Evolutionary conservation across 2,888 invertebrate species (phyloP).

Genomic region (Ophioninae sp.): DNA sequence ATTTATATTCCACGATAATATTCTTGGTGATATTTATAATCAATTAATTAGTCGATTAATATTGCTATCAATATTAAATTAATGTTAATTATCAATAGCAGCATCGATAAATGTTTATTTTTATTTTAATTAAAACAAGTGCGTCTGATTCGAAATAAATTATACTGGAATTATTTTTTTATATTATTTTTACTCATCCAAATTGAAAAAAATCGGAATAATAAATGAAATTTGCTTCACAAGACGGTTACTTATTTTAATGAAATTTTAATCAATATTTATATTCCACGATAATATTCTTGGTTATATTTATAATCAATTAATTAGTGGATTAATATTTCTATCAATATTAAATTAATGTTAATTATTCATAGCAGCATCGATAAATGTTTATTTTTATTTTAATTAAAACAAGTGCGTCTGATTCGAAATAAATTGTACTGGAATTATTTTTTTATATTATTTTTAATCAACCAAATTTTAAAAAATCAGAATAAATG

Average conservation of each 20-base stretch:
- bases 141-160: background rate
- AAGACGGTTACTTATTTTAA: background rate
- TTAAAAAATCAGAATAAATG: background rate
- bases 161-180: background rate
- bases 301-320: background rate
- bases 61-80: background rate
- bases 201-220: background rate
- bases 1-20: background rate
- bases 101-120: too few relatives aligned
- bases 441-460: background rate
- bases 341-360: too few relatives aligned
- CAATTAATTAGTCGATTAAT: background rate
- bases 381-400: too few relatives aligned
- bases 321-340: background rate
- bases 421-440: background rate
- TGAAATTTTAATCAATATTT: background rate
- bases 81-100: too few relatives aligned
- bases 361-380: too few relatives aligned
- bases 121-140: too few relatives aligned
- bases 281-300: background rate
- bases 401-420: background rate
- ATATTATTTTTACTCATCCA: background rate
- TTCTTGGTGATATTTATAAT: background rate
- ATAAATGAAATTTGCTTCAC: background rate
- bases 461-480: background rate